Conservation (phyloP, 2,113 vertebrate species). For the Tinamus guttatus region DNA sequence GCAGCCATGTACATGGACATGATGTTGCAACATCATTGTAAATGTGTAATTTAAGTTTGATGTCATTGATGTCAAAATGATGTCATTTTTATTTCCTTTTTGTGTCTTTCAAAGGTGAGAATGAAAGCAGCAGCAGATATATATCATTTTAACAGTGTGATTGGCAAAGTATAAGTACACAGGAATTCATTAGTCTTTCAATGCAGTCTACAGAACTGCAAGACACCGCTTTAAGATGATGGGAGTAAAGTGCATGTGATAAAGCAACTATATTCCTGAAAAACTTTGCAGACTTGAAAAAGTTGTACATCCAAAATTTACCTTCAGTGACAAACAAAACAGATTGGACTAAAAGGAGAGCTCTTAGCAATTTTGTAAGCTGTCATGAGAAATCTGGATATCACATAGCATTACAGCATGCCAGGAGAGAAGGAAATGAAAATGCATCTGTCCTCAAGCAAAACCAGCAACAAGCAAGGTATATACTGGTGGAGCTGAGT, state of each 20-base stretch:
- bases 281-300: background rate
- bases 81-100: background rate
- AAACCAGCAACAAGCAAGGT: background rate
- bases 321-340: background rate
- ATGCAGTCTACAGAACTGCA: background rate
- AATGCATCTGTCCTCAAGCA: background rate
- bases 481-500: fast-evolving
- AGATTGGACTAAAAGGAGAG: background rate
- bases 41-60: background rate
- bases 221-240: background rate
- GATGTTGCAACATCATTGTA: background rate
- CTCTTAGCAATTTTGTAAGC: background rate
- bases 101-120: background rate
- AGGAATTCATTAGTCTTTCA: background rate
- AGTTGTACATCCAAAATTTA: background rate
- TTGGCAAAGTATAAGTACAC: background rate
- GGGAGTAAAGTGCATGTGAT: background rate
- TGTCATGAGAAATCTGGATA: background rate
- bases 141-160: background rate
- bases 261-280: background rate
- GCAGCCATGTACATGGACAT: background rate
- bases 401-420: background rate
- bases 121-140: background rate
- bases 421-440: background rate
- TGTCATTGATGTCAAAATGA: too few relatives aligned